phyloP scores from a whole-genome alignment of 2,888 invertebrate species.

The Crioceris asparagi region DNA sequence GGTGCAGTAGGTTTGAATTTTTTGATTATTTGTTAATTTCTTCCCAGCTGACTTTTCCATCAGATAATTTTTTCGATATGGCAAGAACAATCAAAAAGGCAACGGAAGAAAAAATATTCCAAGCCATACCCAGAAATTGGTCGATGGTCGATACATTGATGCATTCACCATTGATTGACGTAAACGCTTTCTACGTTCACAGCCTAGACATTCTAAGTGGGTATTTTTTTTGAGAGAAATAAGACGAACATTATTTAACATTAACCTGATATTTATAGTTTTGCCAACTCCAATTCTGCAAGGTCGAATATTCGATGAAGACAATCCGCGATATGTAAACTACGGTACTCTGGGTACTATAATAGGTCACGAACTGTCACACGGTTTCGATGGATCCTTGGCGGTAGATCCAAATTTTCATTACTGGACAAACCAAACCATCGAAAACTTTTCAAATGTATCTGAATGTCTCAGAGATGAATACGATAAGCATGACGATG shows the following conservation, averaged over 20 bases:
- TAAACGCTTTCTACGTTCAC: slow-evolving; percentile 22
- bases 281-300: slow-evolving; percentile 26
- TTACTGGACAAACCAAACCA: slow-evolving; percentile 20
- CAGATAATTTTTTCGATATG: not conserved
- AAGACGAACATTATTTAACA: too few relatives aligned
- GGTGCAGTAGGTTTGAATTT: too few relatives aligned
- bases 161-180: slow-evolving; percentile 14
- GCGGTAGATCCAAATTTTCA: slow-evolving; percentile 1
- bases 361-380: slow-evolving; percentile 29
- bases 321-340: slow-evolving; percentile 27
- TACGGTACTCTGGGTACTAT: slow-evolving; percentile 28
- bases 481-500: slow-evolving; percentile 18
- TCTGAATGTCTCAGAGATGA: slow-evolving; percentile 21
- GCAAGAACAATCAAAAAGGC: not conserved
- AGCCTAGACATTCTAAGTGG: slow-evolving; percentile 19
- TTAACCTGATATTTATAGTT: slow-evolving; percentile 26
- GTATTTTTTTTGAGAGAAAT: too few relatives aligned
- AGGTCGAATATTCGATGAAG: slow-evolving; percentile 21
- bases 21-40: too few relatives aligned
- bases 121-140: too few relatives aligned
- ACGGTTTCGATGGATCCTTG: slow-evolving; percentile 15
- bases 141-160: slow-evolving; percentile 6
- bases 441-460: slow-evolving; percentile 15
- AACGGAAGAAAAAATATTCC: too few relatives aligned
- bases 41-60: too few relatives aligned